These are phyloP conservation scores for Campylomormyrus tamandua DNA, from an alignment of 2,113 vertebrate genomes.

Conservation along the genomic window DNA sequence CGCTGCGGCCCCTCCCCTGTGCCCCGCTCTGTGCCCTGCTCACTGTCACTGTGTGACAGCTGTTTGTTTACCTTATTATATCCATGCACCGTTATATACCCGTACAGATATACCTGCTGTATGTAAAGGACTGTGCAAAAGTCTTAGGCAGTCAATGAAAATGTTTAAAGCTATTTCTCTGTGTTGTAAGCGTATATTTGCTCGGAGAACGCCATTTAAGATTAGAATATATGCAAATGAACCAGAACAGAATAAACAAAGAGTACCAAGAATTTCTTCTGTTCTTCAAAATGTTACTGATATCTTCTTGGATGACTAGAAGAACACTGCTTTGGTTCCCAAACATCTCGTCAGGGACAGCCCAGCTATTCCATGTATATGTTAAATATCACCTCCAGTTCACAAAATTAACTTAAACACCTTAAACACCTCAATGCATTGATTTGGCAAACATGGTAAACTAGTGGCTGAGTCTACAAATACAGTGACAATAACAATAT, in stretches of 20 bases:
- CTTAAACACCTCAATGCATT: not conserved
- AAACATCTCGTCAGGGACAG: not conserved
- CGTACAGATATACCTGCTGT: not conserved
- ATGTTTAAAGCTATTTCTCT: not conserved
- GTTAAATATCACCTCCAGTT: not conserved
- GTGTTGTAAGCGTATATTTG: not conserved
- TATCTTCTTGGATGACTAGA: not conserved
- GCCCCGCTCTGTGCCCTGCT: constrained; percentile 13
- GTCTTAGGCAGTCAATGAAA: not conserved
- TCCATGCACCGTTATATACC: not conserved
- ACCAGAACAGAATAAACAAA: not conserved
- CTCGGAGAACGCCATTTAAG: not conserved
- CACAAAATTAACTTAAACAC: not conserved
- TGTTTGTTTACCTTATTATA: not conserved
- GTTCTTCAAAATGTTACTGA: not conserved
- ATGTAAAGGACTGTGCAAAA: not conserved
- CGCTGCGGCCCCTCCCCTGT: constrained; percentile 12
- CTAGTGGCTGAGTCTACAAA: not conserved
- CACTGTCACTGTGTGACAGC: not conserved
- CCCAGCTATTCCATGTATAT: not conserved
- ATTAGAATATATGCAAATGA: not conserved
- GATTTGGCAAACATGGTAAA: not conserved
- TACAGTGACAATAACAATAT: not conserved
- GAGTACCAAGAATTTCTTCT: not conserved
- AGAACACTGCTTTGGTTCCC: not conserved